Evolutionary conservation across 1,140 invertebrate species (phyloP), one percentile per base, ranked within the genome.

Genomic region (Cherax quadricarinatus): DNA sequence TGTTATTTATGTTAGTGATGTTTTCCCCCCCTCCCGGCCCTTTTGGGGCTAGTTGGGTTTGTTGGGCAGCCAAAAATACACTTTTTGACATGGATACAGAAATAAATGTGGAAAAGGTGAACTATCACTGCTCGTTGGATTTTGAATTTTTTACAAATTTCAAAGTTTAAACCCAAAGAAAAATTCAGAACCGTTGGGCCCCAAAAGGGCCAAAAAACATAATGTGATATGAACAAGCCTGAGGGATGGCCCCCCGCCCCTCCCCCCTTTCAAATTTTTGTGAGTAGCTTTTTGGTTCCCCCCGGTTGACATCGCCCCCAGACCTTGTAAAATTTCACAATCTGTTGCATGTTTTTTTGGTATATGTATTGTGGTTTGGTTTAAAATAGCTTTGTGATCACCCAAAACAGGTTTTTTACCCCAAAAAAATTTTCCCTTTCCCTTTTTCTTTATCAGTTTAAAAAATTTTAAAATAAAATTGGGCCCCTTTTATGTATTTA

Each of bases 1-100:
- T 92, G 86, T 92, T 92, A 92, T 92, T 92, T 92, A 92, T 92
- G 91, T 92, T 92, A 92, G 91, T 92, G 81, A 88, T 88, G 79
- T 49, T 60, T 84, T 73, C 86, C 80, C 84, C 83, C 62, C 88
- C 60, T n/a, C n/a, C n/a, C n/a, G n/a, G n/a, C n/a, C n/a, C 86
- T 91, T 87, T 91, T 91, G 84, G 89, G 85, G 60, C 49, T 80
- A 87, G 41, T 30, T 51, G n/a, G 6, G 60, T 90, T 90, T 85
- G 79, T 89, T 90, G 82, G n/a, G 85, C 51, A 66, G 51, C 16
- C 78, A 88, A 80, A 62, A 14, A 78, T 73, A 83, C 62, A 88
- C 51, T 24, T 60, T 83, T 18, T 85, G 60, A 48, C 14, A 85
- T 49, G 30, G 41, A 85, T 49, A 70, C 60, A 70, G n/a, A 75